Conservation (phyloP, 2,797 vertebrate genomes). For the Novumbra hubbsi region DNA sequence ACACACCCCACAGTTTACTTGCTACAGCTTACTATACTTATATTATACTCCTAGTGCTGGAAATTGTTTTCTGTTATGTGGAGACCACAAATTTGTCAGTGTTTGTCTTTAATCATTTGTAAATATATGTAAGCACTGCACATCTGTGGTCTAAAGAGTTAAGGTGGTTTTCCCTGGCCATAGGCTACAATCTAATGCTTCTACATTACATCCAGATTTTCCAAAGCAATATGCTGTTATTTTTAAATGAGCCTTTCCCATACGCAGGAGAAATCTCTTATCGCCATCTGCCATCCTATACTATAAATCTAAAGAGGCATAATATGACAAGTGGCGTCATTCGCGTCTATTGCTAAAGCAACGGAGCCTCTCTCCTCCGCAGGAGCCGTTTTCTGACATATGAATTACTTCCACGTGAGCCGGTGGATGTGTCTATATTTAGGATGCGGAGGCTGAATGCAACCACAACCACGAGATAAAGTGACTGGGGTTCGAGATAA, state of each 20-base stretch:
- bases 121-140: constrained; percentile 3
- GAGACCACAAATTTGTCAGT: neutral
- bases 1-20: neutral
- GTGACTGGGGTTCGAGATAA: constrained; percentile 21
- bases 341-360: constrained; percentile 21
- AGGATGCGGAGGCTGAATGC: constrained; percentile 30
- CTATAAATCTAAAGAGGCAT: constrained; percentile 18
- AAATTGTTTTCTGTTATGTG: constrained; percentile 17
- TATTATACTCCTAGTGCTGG: constrained; percentile 6
- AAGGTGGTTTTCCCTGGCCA: neutral
- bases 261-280: constrained; percentile 20
- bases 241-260: constrained; percentile 11
- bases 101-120: constrained; percentile 21
- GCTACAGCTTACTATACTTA: neutral
- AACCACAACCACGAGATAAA: constrained; percentile 16
- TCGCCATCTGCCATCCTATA: neutral
- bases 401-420: constrained; percentile 39
- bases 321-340: constrained; percentile 28
- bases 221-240: constrained; percentile 26
- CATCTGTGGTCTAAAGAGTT: neutral
- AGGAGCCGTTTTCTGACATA: constrained; percentile 37
- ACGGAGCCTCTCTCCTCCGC: constrained; percentile 31
- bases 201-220: constrained; percentile 33
- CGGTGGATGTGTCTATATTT: constrained; percentile 46
- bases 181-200: neutral